Evolutionary conservation across 2,888 invertebrate species (phyloP).

Genomic region (Andricus curvator): DNA sequence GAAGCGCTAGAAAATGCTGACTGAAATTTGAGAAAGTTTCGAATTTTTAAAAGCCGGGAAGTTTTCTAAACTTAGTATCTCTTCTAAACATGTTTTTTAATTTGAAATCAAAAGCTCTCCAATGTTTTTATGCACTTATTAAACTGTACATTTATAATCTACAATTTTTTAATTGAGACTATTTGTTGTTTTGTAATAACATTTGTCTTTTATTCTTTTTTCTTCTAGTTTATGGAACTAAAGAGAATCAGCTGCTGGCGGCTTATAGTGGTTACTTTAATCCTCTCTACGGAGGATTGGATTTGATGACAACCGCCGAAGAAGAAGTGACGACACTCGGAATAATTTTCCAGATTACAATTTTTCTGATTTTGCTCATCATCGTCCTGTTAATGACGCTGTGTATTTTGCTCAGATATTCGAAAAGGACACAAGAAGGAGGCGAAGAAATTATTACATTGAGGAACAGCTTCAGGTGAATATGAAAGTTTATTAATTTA

Average conservation of each 20-base stretch:
- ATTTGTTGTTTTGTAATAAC: neutral
- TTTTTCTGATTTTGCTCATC: conserved; percentile 83
- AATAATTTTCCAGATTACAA: conserved; percentile 85
- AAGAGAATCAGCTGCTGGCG: conserved; percentile 79
- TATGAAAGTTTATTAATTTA: conserved; percentile 40
- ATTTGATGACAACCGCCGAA: conserved; percentile 75
- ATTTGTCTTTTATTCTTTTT: conserved; percentile 68
- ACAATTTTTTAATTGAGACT: too few species aligned
- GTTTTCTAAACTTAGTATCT: too few species aligned
- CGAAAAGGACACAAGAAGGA: conserved; percentile 83
- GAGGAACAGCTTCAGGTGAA: conserved; percentile 84
- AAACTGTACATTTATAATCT: too few species aligned
- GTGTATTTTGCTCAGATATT: conserved; percentile 84
- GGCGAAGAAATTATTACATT: conserved; percentile 85
- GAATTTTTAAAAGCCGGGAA: too few species aligned
- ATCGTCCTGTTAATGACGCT: conserved; percentile 82
- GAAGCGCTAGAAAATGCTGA: too few species aligned
- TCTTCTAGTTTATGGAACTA: conserved; percentile 79
- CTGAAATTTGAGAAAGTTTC: too few species aligned
- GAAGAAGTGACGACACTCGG: conserved; percentile 79
- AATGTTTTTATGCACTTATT: too few species aligned
- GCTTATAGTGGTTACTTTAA: conserved; percentile 89
- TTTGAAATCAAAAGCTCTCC: too few species aligned
- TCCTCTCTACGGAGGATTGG: conserved; percentile 86
- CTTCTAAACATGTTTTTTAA: too few species aligned